A percentile compares a stretch with the other conserved stretches of the same genome.
These are phyloP conservation scores for Stegastes partitus DNA, from an alignment of 2,113 vertebrate genomes.

Conservation along the genomic window DNA sequence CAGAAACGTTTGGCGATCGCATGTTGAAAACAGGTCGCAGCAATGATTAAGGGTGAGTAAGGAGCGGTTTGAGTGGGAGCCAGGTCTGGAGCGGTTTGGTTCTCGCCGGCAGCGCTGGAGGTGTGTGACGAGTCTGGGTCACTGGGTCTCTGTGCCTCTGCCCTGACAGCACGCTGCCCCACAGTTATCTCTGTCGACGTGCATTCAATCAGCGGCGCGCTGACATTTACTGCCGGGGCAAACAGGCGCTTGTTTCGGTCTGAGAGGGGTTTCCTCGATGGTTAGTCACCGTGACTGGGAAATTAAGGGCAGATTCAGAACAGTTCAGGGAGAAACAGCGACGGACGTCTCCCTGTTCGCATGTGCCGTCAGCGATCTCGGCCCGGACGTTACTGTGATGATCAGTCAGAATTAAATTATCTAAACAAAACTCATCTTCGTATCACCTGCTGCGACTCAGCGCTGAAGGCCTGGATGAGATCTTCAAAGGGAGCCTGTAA, in stretches of 20 bases:
- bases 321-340: conserved; percentile 26
- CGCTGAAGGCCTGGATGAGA: background rate
- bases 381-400: too few relatives aligned
- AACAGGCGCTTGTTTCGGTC: conserved; percentile 16
- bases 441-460: background rate
- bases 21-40: conserved; percentile 17
- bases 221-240: conserved; percentile 76
- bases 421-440: background rate
- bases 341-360: background rate
- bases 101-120: conserved; percentile 54
- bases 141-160: conserved; percentile 51
- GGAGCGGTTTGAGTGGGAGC: background rate
- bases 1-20: conserved; percentile 6
- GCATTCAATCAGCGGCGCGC: conserved; percentile 70
- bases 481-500: conserved; percentile 15
- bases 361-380: too few relatives aligned
- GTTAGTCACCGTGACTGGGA: conserved; percentile 54
- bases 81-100: conserved; percentile 14
- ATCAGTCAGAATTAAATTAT: too few relatives aligned
- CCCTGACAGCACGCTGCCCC: conserved; percentile 51
- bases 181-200: conserved; percentile 71
- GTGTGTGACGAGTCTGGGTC: conserved; percentile 65
- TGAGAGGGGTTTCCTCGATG: conserved; percentile 50
- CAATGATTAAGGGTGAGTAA: conserved; percentile 29
- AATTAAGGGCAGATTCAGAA: conserved; percentile 56